Base-by-base conservation (phyloP, 1,140 invertebrate species). In the Manduca sexta region DNA sequence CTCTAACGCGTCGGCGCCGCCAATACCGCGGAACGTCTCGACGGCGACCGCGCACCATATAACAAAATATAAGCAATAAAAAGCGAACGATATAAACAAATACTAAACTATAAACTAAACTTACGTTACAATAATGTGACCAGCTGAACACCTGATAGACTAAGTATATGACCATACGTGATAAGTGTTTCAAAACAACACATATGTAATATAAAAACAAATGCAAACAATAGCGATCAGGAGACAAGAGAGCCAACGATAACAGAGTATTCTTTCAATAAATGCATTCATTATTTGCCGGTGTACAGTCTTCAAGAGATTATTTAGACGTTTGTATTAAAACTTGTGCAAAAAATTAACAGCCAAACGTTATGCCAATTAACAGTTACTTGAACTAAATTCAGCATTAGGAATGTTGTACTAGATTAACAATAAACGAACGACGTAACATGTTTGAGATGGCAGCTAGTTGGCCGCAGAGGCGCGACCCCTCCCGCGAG, bases 401-500 rank as follows among this genome's bases (percentile, higher is more conserved):
- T 39, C 18, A 39, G 18, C 16, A 11, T n/a, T 31, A 41, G 46
- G 46, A 48, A 48, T 48, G 46, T 48, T 17, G 21, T 26, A 5
- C 21, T 40, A 17, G n/a, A 8, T 18, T 6, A 16, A 40, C 5
- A 40, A 18, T 40, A 40, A 5, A 40, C n/a, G n/a, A 26, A 26
- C 21, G 1, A 26, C 21, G 21, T 8, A 26, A 8, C n/a, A 40
- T 40, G 38, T 40, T 40, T 40, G 3, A 38, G 13, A 14, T 38
- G 15, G 12, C 13, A 26, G 21, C 21, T 26, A 26, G 21, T 2
- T 3, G 21, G 21, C 21, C 21, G 21, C 21, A 8, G 8, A 26
- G 0, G 8, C 21, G 21, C 21, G 4, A 26, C 4, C 21, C 4
- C 21, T 1, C 21, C 21, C n/a, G 13, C 29, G n/a, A 8, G 8